phyloP scores from a whole-genome alignment of 2,113 vertebrate species.

The Podarcis raffonei region DNA sequence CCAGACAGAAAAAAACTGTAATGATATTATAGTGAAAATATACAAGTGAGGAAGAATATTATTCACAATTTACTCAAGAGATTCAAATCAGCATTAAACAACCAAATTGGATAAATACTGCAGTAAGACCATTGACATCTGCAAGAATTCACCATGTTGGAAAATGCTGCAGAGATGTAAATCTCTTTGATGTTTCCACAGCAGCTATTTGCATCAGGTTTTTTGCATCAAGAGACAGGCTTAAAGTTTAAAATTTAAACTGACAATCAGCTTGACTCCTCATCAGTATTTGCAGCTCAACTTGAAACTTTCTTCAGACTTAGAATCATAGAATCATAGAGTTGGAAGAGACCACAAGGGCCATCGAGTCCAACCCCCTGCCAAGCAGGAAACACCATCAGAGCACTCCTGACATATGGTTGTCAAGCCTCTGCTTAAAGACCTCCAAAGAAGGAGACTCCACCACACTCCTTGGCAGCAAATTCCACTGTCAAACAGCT shows the following conservation, averaged over 20 bases:
- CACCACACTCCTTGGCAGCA: too few relatives aligned
- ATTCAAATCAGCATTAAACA: neutral
- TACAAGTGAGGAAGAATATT: neutral
- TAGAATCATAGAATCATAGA: too few relatives aligned
- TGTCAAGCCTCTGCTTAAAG: too few relatives aligned
- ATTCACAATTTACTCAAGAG: slow-evolving; percentile 12
- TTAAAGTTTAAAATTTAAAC: neutral
- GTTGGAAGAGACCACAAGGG: too few relatives aligned
- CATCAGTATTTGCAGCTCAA: neutral
- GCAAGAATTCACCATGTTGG: neutral
- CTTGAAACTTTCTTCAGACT: neutral
- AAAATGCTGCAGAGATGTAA: neutral
- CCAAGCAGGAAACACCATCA: too few relatives aligned
- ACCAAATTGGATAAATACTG: neutral
- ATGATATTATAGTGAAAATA: neutral
- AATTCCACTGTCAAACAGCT: too few relatives aligned
- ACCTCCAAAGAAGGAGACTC: too few relatives aligned
- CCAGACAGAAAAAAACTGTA: neutral
- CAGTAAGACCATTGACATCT: neutral
- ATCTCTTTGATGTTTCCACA: neutral
- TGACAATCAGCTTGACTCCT: neutral
- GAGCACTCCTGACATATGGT: too few relatives aligned
- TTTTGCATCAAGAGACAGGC: neutral
- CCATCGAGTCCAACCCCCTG: too few relatives aligned
- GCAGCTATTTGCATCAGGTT: neutral